Conservation (phyloP, 2,113 vertebrate genomes). For the Labrus mixtus region DNA sequence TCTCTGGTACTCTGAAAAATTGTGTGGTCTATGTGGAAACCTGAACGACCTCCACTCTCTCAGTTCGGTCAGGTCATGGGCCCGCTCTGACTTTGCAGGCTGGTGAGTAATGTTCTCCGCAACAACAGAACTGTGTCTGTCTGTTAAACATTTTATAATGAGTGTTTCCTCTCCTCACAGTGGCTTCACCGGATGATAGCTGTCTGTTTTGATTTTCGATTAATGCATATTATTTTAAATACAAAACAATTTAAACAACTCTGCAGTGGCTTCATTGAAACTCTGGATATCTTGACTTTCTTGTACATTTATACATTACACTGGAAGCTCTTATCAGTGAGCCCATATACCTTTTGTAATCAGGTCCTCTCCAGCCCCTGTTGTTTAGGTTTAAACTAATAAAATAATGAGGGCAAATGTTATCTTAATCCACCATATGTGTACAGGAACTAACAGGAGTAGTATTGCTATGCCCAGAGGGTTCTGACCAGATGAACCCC, state of each 20-base stretch:
- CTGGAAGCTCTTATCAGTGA: not conserved
- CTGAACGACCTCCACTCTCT: conserved; percentile 28
- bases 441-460: conserved; percentile 7
- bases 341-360: conserved; percentile 16
- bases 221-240: conserved; percentile 15
- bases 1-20: conserved; percentile 10
- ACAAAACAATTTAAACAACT: not conserved
- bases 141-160: not conserved
- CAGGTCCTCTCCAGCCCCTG: not conserved
- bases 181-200: conserved; percentile 35
- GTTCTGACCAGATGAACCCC: not conserved
- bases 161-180: conserved; percentile 23
- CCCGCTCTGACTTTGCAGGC: conserved; percentile 33
- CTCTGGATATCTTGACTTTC: not conserved
- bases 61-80: conserved; percentile 14
- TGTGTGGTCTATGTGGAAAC: conserved; percentile 69
- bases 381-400: not conserved
- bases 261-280: not conserved
- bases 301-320: not conserved
- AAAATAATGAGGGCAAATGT: conserved; percentile 33
- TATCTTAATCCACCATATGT: conserved; percentile 22
- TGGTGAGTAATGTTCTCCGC: conserved; percentile 25
- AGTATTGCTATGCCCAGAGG: conserved; percentile 30
- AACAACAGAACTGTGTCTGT: not conserved
- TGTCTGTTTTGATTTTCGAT: not conserved